Evolutionary conservation across 1,140 invertebrate genomes (phyloP), one percentile per base, ranked within the genome.

Genomic region (Coelopa frigida): DNA sequence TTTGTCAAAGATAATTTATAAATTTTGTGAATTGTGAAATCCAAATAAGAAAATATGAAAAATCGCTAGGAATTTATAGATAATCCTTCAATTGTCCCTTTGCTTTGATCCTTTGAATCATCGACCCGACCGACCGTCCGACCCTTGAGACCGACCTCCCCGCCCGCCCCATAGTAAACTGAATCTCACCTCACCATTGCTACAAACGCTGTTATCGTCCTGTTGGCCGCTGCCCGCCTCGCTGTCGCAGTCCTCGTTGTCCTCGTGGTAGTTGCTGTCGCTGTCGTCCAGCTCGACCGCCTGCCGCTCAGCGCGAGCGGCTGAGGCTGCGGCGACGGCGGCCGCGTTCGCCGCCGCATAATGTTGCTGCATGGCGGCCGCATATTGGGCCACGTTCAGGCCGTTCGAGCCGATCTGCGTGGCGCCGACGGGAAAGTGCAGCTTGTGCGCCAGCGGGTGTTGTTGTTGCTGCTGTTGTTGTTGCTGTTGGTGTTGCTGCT

Each of bases 101-200:
- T n/a, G n/a, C n/a, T n/a, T n/a, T n/a, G n/a, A n/a, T n/a, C n/a
- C n/a, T n/a, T n/a, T n/a, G n/a, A n/a, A n/a, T n/a, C n/a, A n/a
- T n/a, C n/a, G n/a, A n/a, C n/a, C n/a, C n/a, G n/a, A n/a, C n/a
- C n/a, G n/a, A n/a, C n/a, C n/a, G n/a, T n/a, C n/a, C n/a, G n/a
- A n/a, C n/a, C n/a, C n/a, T n/a, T n/a, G n/a, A n/a, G n/a, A n/a
- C n/a, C n/a, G 27, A 17, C 20, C 14, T 17, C 40, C 20, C 32
- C 14, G 2, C 33, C 49, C 29, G 22, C 6, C 55, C 54, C 54
- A 50, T 53, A 50, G 58, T 52, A 61, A 66, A 51, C 32, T 57
- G 58, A 66, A 64, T 59, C 63, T 66, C 63, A 65, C 62, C 66
- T 66, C 61, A 69, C 66, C 66, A 67, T 69, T 69, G 57, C 66